phyloP scores from a whole-genome alignment of 2,888 invertebrate genomes.

The Trachelus stipa region DNA sequence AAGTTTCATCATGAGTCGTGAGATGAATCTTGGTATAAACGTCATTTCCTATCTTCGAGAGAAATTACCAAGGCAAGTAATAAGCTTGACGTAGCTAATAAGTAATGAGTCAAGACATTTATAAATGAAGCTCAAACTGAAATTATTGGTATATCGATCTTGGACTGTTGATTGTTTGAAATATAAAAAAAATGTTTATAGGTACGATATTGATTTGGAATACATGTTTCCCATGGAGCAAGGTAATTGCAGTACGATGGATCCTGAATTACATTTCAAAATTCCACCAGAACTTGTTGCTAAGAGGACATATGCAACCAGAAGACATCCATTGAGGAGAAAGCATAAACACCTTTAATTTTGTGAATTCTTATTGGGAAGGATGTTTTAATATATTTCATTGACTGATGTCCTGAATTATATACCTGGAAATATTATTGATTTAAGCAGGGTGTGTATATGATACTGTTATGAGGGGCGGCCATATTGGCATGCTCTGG shows the following conservation, averaged over 20 bases:
- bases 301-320: conserved; percentile 43
- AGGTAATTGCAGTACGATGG: conserved; percentile 71
- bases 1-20: conserved; percentile 82
- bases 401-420: not conserved
- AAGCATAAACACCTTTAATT: conserved; percentile 47
- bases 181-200: conserved; percentile 28
- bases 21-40: conserved; percentile 72
- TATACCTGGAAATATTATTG: not conserved
- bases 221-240: conserved; percentile 88
- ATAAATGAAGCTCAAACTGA: too few species aligned
- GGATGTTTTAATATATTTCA: not conserved
- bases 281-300: conserved; percentile 45
- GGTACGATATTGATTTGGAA: conserved; percentile 86
- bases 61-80: conserved; percentile 72
- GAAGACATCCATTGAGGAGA: conserved; percentile 68
- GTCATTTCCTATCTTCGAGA: conserved; percentile 83
- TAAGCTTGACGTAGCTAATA: conserved; percentile 1
- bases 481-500: not conserved
- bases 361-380: not conserved
- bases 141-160: not conserved
- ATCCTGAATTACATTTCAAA: conserved; percentile 56
- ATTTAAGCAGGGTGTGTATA: not conserved
- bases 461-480: not conserved
- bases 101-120: not conserved
- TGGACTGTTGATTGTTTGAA: conserved; percentile 3